Base-by-base conservation (phyloP, 2,113 vertebrate genomes). In the Turnix velox region DNA sequence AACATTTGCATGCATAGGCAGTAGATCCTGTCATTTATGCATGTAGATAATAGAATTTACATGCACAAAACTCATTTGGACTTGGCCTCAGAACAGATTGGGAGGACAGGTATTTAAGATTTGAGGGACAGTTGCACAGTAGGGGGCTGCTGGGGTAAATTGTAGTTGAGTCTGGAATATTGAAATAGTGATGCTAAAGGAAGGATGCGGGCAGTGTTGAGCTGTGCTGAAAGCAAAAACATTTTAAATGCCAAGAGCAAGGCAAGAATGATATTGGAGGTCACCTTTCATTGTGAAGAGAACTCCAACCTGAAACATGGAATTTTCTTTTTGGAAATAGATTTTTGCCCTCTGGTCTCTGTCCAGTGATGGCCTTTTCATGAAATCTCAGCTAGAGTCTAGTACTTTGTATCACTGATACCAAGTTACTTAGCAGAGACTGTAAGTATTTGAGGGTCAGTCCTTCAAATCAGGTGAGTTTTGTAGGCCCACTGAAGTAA, bases 31-130 rank as follows among this genome's bases (percentile, higher is more conserved):
- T 94, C 91, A 88, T 92, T 94, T 95, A 78, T 92, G 81, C 77
- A 85, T 89, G 81, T 91, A 92, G 88, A 93, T 96, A 96, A 94
- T 95, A 94, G 94, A 94, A 96, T 93, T 94, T 95, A 85, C 88
- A 93, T 93, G 84, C 88, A 93, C 66, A 92, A 87, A 91, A 80
- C 72, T 94, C 88, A 71, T 95, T 94, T 94, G 88, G 79, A 87
- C 84, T 92, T 5, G 14, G 88, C 90, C 68, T 94, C 55, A 55
- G 92, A 90, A 93, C 88, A 92, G 86, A 84, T 89, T 95, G 93
- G 90, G 94, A 96, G 89, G 94, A 96, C 90, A 95, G 84, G 73
- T 94, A 93, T 82, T 92, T 93, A 88, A 94, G 72, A 75, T 92
- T 89, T 95, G 86, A 95, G 92, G 92, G 93, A 96, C 74, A 92